A percentile compares a stretch with the other conserved stretches of the same genome.
These are phyloP conservation scores for Platygyra sinensis DNA, from an alignment of 64 coral and sea anemone species.

Conservation along the genomic window DNA sequence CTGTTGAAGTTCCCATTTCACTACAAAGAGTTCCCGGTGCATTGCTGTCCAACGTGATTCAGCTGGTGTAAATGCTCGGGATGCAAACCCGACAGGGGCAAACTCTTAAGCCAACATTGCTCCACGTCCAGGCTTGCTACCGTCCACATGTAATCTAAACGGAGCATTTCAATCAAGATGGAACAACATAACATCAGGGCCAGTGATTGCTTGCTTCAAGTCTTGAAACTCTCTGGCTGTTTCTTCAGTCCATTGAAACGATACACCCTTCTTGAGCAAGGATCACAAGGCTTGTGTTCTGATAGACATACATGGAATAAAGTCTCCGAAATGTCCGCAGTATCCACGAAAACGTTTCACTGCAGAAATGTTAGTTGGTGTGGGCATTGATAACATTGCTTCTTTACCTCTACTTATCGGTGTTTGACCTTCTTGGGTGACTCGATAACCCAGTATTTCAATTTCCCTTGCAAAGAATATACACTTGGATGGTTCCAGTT, in stretches of 20 bases:
- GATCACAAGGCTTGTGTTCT: not conserved
- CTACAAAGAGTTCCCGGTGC: too few species aligned
- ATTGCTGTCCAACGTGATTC: too few species aligned
- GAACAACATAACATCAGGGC: not conserved
- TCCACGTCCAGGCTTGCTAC: conserved; percentile 15
- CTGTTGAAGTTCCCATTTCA: conserved; percentile 45
- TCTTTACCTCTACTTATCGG: too few species aligned
- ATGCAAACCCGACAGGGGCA: conserved; percentile 23
- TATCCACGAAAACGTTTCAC: not conserved
- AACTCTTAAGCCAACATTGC: conserved; percentile 19
- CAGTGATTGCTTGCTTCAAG: too few species aligned
- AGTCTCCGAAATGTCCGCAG: not conserved
- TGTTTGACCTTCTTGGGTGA: too few species aligned
- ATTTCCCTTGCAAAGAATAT: too few species aligned
- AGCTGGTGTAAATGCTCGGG: not conserved
- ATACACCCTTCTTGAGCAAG: too few species aligned
- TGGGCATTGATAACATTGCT: too few species aligned
- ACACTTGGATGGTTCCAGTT: not conserved
- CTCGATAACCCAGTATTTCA: conserved; percentile 5
- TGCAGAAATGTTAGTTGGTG: too few species aligned
- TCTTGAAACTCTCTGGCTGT: too few species aligned
- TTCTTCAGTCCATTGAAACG: too few species aligned
- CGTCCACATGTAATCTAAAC: conserved; percentile 33
- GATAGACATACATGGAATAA: too few species aligned
- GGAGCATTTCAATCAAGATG: conserved; percentile 22